Percentiles rank a stretch among this genome's conserved stretches.
phyloP scores from a whole-genome alignment of 1,140 invertebrate species.

The Nomia melanderi region DNA sequence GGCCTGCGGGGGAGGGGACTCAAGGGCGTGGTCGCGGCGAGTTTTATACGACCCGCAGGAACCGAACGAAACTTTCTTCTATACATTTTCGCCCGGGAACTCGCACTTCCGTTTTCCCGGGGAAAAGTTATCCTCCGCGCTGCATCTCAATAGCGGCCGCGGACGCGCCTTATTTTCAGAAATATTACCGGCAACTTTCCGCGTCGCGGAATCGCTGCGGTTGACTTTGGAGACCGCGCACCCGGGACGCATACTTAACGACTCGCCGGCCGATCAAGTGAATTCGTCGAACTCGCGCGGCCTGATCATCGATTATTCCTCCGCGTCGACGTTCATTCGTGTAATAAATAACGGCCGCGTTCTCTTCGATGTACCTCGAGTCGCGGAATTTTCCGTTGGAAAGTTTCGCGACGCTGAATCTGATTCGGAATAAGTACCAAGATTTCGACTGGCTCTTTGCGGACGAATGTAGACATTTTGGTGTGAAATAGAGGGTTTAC shows the following conservation, averaged over 20 bases:
- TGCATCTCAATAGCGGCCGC: conserved; percentile 51
- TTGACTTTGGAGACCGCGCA: neutral
- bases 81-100: conserved; percentile 60
- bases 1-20: conserved; percentile 24
- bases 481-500: too few relatives aligned
- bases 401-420: too few relatives aligned
- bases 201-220: neutral
- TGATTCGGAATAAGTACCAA: too few relatives aligned
- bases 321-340: neutral
- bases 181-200: conserved; percentile 21
- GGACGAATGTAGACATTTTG: too few relatives aligned
- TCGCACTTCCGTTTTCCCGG: conserved; percentile 33
- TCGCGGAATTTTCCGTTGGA: too few relatives aligned
- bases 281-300: neutral
- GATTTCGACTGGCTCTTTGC: too few relatives aligned
- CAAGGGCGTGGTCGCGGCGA: conserved; percentile 64
- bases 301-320: neutral
- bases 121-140: conserved; percentile 43
- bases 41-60: conserved; percentile 65
- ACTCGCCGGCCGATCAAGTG: neutral
- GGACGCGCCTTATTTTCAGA: conserved; percentile 39
- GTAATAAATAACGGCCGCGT: too few relatives aligned
- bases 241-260: neutral
- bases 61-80: conserved; percentile 63
- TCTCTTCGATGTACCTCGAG: too few relatives aligned